phyloP scores from a whole-genome alignment of 2,888 invertebrate genomes.

The Drosophila nigritarsus region DNA sequence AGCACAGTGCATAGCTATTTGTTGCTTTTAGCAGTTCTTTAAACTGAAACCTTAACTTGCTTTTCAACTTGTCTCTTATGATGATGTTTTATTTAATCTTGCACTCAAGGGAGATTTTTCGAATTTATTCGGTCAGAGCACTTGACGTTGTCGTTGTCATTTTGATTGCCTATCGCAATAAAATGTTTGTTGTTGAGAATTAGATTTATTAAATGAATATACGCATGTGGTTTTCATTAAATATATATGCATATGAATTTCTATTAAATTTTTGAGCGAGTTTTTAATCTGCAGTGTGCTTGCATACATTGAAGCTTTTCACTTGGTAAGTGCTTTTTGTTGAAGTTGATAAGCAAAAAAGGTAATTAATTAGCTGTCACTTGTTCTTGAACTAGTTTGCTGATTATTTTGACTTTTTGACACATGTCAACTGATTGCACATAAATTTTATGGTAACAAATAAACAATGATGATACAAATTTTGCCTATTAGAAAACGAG shows the following conservation, averaged over 20 bases:
- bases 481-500: neutral
- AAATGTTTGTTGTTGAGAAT: neutral
- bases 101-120: conserved; percentile 10
- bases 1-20: conserved; percentile 5
- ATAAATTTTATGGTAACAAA: neutral
- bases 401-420: neutral
- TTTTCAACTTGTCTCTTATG: conserved; percentile 9
- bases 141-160: neutral
- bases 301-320: neutral
- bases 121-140: neutral
- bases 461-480: neutral
- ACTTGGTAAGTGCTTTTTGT: neutral
- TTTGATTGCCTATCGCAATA: neutral
- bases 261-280: neutral
- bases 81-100: conserved; percentile 26
- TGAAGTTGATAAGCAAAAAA: neutral
- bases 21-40: conserved; percentile 29
- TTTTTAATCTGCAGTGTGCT: neutral
- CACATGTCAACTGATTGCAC: neutral
- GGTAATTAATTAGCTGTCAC: neutral
- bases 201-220: conserved; percentile 1
- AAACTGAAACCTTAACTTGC: conserved; percentile 34
- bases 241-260: neutral
- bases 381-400: neutral
- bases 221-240: neutral